Evolutionary conservation across 2,113 vertebrate genomes (phyloP), one percentile per base, ranked within the genome.

Genomic region (Anas platyrhynchos): DNA sequence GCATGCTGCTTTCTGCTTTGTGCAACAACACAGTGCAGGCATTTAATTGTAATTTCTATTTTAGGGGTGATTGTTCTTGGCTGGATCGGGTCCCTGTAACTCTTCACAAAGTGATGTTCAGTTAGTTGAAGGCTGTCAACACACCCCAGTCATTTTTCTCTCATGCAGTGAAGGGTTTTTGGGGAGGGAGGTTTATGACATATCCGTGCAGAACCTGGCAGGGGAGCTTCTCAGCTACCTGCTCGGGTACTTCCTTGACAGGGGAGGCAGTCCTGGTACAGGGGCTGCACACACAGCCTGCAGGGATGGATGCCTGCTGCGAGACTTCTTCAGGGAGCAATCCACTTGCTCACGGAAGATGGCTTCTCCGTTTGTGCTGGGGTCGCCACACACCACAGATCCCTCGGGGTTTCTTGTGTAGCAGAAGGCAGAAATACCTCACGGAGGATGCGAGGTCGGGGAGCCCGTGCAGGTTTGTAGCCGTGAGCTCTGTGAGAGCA

Each of bases 51-150:
- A 11, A 93, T 91, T 93, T 91, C 62, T 91, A 16, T 85, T 92
- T 95, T 88, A 77, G 91, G 55, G 63, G 46, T 94, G 74, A 94
- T 79, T 86, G 87, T 80, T 92, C 75, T 89, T 92, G 87, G 38
- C 66, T 84, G 65, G 56, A 38, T 79, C 89, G 44, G n/a, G 63
- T 76, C 62, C 62, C 65, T 75, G 31, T 56, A 74, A 67, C 21
- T 43, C 74, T 95, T 89, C 11, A 46, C 62, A 50, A 89, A 89
- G 74, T 38, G n/a, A 73, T 79, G 91, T 50, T 89, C 81, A 91
- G 71, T 48, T 36, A 59, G 78, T 22, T 91, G 87, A 91, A 89
- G 62, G 41, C 63, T 91, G 84, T 91, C 87, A 83, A 26, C 73
- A 71, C 67, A 85, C 27, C 67, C 58, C 55, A 85, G 84, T 87